Evolutionary conservation across 1,140 invertebrate genomes (phyloP).

Genomic region (Pseudomyrmex cubaensis): DNA sequence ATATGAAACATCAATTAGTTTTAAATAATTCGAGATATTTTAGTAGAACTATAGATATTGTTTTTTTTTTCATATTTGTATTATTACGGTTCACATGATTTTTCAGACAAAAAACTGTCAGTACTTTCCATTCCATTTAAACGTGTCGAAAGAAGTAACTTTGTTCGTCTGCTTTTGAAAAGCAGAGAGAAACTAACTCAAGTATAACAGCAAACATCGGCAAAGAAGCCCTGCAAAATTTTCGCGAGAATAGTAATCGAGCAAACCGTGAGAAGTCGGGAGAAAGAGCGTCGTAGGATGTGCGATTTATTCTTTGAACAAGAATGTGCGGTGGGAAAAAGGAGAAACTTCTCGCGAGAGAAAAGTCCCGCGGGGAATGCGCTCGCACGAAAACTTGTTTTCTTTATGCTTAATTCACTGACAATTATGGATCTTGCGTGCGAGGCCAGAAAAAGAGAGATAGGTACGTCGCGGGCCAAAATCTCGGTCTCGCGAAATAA

Average conservation of each 20-base stretch:
- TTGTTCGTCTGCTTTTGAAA: constrained; percentile 12
- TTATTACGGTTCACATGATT: not conserved
- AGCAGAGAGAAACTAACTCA: constrained; percentile 7
- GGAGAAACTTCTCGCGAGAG: not conserved
- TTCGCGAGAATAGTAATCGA: constrained; percentile 43
- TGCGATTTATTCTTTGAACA: constrained; percentile 39
- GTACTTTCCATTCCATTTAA: constrained; percentile 21
- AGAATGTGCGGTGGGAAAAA: not conserved
- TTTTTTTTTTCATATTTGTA: not conserved
- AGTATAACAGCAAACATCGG: constrained; percentile 27
- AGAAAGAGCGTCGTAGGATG: not conserved
- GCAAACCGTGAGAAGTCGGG: constrained; percentile 12
- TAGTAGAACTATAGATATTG: not conserved
- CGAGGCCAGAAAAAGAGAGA: constrained; percentile 24
- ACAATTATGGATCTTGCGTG: constrained; percentile 61
- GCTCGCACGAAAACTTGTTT: constrained; percentile 53
- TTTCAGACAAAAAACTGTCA: constrained; percentile 1
- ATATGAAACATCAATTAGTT: not conserved
- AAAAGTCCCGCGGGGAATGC: constrained; percentile 18
- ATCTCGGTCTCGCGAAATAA: constrained; percentile 64
- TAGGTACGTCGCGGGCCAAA: constrained; percentile 53
- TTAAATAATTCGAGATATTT: not conserved
- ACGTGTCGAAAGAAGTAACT: constrained; percentile 18
- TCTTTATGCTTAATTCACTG: constrained; percentile 63
- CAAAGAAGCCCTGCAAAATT: constrained; percentile 37